These are phyloP conservation scores for Coelopa frigida DNA, from an alignment of 1,140 invertebrate genomes.

Conservation along the genomic window DNA sequence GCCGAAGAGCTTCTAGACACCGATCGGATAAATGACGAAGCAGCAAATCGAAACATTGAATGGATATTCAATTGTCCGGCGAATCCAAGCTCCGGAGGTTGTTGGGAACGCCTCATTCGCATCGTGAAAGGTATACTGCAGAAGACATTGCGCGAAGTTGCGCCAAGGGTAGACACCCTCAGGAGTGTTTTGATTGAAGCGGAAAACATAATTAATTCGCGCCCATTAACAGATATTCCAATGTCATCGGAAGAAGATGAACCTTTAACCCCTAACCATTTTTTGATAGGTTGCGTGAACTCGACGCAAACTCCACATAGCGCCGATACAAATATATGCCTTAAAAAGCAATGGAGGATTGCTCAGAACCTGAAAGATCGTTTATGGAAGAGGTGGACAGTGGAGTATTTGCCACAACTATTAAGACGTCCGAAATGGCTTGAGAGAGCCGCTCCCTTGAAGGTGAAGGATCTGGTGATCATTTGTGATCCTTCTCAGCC, in stretches of 20 bases:
- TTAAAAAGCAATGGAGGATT: conserved; percentile 17
- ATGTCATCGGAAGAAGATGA: conserved; percentile 18
- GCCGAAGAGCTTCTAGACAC: conserved; percentile 2
- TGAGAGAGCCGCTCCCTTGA: conserved; percentile 10
- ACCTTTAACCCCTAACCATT: conserved; percentile 33
- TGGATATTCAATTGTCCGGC: conserved; percentile 30
- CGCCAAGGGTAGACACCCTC: conserved; percentile 1
- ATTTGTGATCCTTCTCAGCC: conserved; percentile 20
- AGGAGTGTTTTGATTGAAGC: conserved; percentile 24
- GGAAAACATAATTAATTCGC: conserved; percentile 27
- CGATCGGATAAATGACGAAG: neutral
- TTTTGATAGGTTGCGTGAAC: conserved; percentile 16
- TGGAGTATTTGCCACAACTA: conserved; percentile 21
- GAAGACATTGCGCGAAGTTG: neutral
- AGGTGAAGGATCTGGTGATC: conserved; percentile 25
- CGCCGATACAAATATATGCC: conserved; percentile 9
- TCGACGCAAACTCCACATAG: conserved; percentile 8
- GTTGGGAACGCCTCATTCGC: conserved; percentile 21
- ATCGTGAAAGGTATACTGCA: neutral
- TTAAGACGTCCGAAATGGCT: conserved; percentile 25
- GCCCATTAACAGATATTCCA: conserved; percentile 32
- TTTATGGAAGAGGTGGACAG: conserved; percentile 25
- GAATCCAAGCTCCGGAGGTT: conserved; percentile 25
- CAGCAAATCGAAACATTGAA: conserved; percentile 5
- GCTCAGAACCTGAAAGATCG: conserved; percentile 22